Evolutionary conservation across 2,888 invertebrate genomes (phyloP).

Genomic region (Drosophila prostipennis): DNA sequence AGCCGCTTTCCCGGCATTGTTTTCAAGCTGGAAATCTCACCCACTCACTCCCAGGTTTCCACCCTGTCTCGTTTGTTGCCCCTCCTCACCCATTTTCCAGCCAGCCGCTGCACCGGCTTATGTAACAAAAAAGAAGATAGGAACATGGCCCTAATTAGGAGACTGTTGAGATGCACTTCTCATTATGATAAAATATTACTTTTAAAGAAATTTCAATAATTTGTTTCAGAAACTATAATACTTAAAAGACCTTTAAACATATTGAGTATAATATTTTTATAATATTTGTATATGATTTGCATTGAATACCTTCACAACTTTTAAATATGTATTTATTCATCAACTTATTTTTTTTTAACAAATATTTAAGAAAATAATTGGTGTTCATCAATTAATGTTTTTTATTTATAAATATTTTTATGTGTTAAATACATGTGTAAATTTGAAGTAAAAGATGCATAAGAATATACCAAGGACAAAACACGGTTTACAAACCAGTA

Average conservation of each 20-base stretch:
- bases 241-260: too few species aligned
- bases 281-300: too few species aligned
- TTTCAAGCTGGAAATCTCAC: conserved; percentile 75
- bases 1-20: conserved; percentile 82
- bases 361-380: neutral
- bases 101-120: conserved; percentile 44
- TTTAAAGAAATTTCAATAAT: neutral
- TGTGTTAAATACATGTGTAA: too few species aligned
- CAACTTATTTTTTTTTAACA: too few species aligned
- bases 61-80: conserved; percentile 6
- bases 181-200: neutral
- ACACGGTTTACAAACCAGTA: too few species aligned
- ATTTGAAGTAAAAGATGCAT: neutral
- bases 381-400: too few species aligned
- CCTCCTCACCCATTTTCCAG: conserved; percentile 14
- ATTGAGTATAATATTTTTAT: too few species aligned
- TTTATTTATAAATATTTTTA: neutral
- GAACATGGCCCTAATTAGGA: conserved; percentile 4
- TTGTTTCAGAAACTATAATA: too few species aligned
- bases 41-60: conserved; percentile 37
- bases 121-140: conserved; percentile 29
- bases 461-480: neutral
- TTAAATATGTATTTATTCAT: too few species aligned
- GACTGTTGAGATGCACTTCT: conserved; percentile 13
- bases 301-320: too few species aligned